Evolutionary conservation across 2,888 invertebrate genomes (phyloP).

Genomic region (Polydrusus tereticollis): DNA sequence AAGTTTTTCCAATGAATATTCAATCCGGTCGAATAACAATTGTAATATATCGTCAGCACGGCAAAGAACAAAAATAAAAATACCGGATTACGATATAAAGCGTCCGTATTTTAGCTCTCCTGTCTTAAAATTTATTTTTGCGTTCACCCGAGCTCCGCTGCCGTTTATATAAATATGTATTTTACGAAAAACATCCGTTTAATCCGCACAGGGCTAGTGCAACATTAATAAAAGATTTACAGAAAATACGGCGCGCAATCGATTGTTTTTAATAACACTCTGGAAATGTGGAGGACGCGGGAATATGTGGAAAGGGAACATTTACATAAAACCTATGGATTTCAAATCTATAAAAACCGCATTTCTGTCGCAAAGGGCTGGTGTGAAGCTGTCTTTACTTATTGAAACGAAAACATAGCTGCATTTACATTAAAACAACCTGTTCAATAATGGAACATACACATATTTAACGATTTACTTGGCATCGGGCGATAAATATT

Average conservation of each 20-base stretch:
- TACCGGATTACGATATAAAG: conserved; percentile 5
- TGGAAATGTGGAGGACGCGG: not conserved
- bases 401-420: too few relatives aligned
- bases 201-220: conserved; percentile 14
- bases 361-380: too few relatives aligned
- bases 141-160: not conserved
- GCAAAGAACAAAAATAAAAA: conserved; percentile 16
- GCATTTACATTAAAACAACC: too few relatives aligned
- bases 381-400: too few relatives aligned
- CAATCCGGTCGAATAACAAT: conserved; percentile 20
- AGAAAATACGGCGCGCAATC: not conserved
- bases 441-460: too few relatives aligned
- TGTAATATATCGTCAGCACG: conserved; percentile 14
- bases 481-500: too few relatives aligned
- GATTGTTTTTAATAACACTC: not conserved
- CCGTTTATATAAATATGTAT: conserved; percentile 35
- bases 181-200: conserved; percentile 23
- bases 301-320: not conserved
- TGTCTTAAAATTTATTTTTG: conserved; percentile 24
- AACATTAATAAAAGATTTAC: conserved; percentile 21
- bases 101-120: conserved; percentile 15
- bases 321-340: not conserved
- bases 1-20: conserved; percentile 16
- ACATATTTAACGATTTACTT: too few relatives aligned
- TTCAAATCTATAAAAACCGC: too few relatives aligned